A percentile compares a stretch with the other conserved stretches of the same genome.
Conservation (phyloP, 2,888 invertebrate species). For the Suillia variegata region DNA sequence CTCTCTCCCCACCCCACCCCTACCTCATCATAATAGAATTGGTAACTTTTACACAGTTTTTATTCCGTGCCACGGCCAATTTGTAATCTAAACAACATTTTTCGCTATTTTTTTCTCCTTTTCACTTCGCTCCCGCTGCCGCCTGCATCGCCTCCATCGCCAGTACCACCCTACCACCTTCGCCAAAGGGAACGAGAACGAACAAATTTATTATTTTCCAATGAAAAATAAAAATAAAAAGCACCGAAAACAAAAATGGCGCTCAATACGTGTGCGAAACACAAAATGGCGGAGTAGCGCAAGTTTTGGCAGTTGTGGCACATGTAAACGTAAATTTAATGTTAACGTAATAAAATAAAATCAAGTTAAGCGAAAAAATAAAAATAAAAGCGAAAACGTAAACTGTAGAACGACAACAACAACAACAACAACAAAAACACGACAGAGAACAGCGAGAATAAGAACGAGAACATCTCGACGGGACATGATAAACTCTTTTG, state of each 20-base stretch:
- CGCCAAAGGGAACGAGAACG: no score
- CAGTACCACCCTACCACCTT: not conserved
- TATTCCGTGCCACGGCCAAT: conserved; percentile 36
- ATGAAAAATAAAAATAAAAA: no score
- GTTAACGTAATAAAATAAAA: conserved; percentile 44
- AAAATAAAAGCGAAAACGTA: no score
- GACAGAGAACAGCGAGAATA: not conserved
- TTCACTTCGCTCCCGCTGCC: no score
- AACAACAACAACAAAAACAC: not conserved
- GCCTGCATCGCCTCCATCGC: conserved; percentile 14
- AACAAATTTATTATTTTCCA: no score
- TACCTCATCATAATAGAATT: not conserved
- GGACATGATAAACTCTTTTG: not conserved
- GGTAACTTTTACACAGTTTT: conserved; percentile 2
- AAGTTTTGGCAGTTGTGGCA: conserved; percentile 9
- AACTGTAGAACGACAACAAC: conserved; percentile 31
- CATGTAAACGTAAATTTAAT: conserved; percentile 38
- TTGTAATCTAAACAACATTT: conserved; percentile 52
- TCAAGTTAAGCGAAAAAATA: conserved; percentile 31
- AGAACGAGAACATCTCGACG: not conserved
- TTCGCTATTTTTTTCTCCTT: no score
- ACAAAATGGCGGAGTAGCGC: not conserved
- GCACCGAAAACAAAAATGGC: conserved; percentile 2
- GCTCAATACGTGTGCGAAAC: conserved; percentile 1
- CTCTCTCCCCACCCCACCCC: not conserved